A percentile compares a stretch with the other conserved stretches of the same genome.
phyloP scores from a whole-genome alignment of 2,797 vertebrate genomes.

The Bucorvus abyssinicus region DNA sequence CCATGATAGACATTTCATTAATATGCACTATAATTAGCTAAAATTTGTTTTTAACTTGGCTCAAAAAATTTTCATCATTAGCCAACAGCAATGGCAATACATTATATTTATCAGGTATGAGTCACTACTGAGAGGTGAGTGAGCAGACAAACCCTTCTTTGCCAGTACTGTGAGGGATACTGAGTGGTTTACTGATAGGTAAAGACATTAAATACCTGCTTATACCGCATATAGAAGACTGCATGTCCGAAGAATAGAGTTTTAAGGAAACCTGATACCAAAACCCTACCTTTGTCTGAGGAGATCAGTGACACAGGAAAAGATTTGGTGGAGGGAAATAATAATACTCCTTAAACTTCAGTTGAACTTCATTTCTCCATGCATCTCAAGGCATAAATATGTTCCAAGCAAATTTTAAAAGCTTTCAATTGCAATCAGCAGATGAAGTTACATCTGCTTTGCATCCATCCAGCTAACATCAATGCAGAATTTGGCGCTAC shows the following conservation, averaged over 20 bases:
- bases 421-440: slow-evolving; percentile 69
- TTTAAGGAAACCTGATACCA: neutral
- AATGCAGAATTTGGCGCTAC: slow-evolving; percentile 70
- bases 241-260: neutral
- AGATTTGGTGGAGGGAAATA: neutral
- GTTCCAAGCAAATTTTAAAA: slow-evolving; percentile 71
- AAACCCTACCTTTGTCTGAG: neutral
- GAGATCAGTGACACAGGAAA: neutral
- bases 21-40: neutral
- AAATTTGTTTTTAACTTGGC: neutral
- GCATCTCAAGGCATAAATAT: slow-evolving; percentile 51
- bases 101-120: neutral
- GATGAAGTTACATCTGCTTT: slow-evolving; percentile 80
- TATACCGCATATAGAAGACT: neutral
- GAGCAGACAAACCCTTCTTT: neutral
- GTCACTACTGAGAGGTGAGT: neutral
- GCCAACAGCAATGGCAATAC: neutral
- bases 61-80: neutral
- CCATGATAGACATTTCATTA: neutral
- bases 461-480: slow-evolving; percentile 74
- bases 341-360: slow-evolving; percentile 58
- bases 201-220: neutral
- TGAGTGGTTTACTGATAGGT: neutral
- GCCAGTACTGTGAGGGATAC: neutral
- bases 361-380: slow-evolving; percentile 61